Evolutionary conservation across 2,888 invertebrate species (phyloP).

Genomic region (Acanthosepion esculentum): DNA sequence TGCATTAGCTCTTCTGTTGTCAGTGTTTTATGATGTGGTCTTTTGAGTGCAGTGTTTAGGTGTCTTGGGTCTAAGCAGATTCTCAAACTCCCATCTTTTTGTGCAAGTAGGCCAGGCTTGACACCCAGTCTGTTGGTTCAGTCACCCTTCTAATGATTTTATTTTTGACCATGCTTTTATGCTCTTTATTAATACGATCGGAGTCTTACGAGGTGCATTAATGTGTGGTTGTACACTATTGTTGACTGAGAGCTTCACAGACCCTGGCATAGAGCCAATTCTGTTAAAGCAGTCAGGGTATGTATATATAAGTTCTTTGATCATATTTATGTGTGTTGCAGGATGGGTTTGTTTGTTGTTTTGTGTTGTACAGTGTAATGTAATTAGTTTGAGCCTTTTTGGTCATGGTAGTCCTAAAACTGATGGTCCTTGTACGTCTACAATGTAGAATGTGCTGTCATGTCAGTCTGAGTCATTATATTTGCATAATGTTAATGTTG

Average conservation of each 20-base stretch:
- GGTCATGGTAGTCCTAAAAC: too few species aligned
- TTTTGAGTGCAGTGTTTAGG: constrained; percentile 51
- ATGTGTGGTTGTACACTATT: background rate
- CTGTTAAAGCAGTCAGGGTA: background rate
- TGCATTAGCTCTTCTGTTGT: constrained; percentile 52
- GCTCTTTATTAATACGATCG: constrained; percentile 47
- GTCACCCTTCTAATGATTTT: constrained; percentile 41
- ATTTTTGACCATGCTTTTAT: constrained; percentile 48
- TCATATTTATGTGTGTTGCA: too few species aligned
- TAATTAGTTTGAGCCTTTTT: too few species aligned
- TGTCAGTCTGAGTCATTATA: too few species aligned
- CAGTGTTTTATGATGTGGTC: constrained; percentile 50
- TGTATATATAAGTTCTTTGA: too few species aligned
- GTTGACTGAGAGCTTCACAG: background rate
- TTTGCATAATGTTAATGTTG: too few species aligned
- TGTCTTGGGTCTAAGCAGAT: constrained; percentile 54
- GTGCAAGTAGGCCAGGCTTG: constrained; percentile 47
- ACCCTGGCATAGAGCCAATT: too few species aligned
- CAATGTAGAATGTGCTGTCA: too few species aligned
- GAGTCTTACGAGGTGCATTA: constrained; percentile 50
- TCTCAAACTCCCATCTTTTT: constrained; percentile 49
- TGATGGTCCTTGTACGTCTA: too few species aligned
- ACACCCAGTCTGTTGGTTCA: constrained; percentile 51
- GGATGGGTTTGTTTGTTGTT: too few species aligned
- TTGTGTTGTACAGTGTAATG: too few species aligned